Base-by-base conservation (phyloP, 2,888 invertebrate species). In the Drosophila eohydei region DNA sequence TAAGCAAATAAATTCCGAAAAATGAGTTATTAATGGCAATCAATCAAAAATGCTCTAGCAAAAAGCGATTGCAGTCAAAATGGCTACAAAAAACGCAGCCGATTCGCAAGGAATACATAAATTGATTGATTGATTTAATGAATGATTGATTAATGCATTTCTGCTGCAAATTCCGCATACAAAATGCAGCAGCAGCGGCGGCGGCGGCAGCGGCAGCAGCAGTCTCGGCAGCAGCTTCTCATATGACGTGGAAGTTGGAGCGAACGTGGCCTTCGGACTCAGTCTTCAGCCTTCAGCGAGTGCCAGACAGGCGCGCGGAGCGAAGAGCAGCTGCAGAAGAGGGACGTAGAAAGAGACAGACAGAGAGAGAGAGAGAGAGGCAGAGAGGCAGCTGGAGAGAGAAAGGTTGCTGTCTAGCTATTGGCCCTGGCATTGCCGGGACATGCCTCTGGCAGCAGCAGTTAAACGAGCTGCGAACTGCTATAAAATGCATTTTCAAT, bases 91-190 rank as follows among this genome's bases (percentile, higher is more conserved):
- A 50, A 60, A 34, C 11, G 21, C 26, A 38, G 52, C 51, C 61
- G 52, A 79, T 71, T 59, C 66, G 76, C 73, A 74, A 73, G 71
- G 80, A 88, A 80, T 82, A 78, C 68, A 80, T 78, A 74, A 85
- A 88, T 85, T 90, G 88, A 87, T 89, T 87, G 87, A 88, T 90
- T 90, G 87, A 89, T 88, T 88, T 90, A 88, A 90, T 90, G 90
- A 90, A 90, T 90, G 90, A 89, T 90, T 88, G 87, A 88, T 88
- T 88, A 88, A 88, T 88, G 90, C 87, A 90, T 87, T 82, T 88
- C 88, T 85, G 85, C 83, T 90, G 87, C 90, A 90, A 87, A 87
- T 89, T 78, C 86, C 88, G 74, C 78, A 88, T 88, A 88, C 86
- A 81, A 88, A 88, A 84, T 89, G 88, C 84, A 83, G 43, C 73